phyloP scores from a whole-genome alignment of 2,113 vertebrate genomes.

The Bos javanicus region DNA sequence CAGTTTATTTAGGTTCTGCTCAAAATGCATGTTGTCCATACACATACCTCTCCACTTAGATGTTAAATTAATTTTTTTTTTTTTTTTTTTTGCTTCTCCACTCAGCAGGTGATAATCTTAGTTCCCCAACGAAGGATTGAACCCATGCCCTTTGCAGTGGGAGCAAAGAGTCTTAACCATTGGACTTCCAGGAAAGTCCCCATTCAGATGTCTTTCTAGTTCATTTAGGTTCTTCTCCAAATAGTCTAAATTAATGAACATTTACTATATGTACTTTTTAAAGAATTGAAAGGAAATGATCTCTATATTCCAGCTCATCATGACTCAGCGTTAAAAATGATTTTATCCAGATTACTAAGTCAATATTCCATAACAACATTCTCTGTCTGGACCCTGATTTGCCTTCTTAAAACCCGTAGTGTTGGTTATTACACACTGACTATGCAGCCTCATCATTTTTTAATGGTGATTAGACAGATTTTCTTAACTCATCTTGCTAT shows the following conservation, averaged over 20 bases:
- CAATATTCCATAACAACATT: not conserved
- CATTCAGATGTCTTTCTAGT: not conserved
- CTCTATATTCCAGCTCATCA: not conserved
- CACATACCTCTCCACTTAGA: no score
- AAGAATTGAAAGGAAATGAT: not conserved
- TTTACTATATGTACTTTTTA: not conserved
- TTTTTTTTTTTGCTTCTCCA: no score
- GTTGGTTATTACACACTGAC: not conserved
- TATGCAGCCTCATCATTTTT: not conserved
- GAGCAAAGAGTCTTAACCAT: no score
- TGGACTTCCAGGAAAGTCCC: not conserved
- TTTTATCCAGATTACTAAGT: not conserved
- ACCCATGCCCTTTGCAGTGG: no score
- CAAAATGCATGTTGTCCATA: no score
- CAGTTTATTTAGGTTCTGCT: no score
- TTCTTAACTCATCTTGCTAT: not conserved
- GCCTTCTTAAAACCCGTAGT: not conserved
- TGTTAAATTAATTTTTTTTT: no score
- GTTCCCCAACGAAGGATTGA: no score
- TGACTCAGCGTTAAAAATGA: not conserved
- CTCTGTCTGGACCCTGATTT: not conserved
- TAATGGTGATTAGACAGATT: not conserved
- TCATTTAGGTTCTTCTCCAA: not conserved
- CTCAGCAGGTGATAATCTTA: no score
- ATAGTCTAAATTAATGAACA: not conserved